phyloP scores from a whole-genome alignment of 2,888 invertebrate genomes.

The Julus scandinavius region DNA sequence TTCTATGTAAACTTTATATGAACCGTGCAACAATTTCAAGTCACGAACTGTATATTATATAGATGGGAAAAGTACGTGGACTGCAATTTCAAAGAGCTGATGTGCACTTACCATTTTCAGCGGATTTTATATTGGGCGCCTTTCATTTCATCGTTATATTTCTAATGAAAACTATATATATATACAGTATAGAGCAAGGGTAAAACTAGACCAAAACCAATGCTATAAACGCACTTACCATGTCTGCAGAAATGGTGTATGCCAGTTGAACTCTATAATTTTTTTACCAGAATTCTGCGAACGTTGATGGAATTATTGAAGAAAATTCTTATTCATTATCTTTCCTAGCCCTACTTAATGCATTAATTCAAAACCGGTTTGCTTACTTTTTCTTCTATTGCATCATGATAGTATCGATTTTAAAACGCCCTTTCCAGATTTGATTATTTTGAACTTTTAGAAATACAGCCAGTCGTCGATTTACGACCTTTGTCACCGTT shows the following conservation, averaged over 20 bases:
- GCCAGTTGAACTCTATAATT: not conserved
- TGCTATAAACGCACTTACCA: not conserved
- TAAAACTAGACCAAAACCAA: not conserved
- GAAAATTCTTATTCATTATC: too few relatives aligned
- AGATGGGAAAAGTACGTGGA: constrained; percentile 43
- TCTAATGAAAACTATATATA: constrained; percentile 8
- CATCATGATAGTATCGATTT: too few relatives aligned
- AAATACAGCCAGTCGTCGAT: too few relatives aligned
- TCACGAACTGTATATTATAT: constrained; percentile 44
- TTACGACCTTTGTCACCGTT: too few relatives aligned
- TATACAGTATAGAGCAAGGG: not conserved
- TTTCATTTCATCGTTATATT: constrained; percentile 25
- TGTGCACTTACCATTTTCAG: not conserved
- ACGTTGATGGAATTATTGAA: not conserved
- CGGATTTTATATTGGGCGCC: constrained; percentile 2
- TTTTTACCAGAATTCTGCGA: not conserved
- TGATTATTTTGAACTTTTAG: too few relatives aligned
- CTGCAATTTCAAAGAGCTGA: constrained; percentile 45
- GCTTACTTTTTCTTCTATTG: too few relatives aligned
- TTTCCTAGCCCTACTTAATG: too few relatives aligned
- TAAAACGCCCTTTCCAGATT: too few relatives aligned
- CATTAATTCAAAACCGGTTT: too few relatives aligned
- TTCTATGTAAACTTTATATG: constrained; percentile 44
- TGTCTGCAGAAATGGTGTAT: not conserved
- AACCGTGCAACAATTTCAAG: constrained; percentile 46